Percentiles rank a stretch among this genome's conserved stretches.
phyloP scores from a whole-genome alignment of 2,113 vertebrate species.

The Gnathonemus longibarbis region DNA sequence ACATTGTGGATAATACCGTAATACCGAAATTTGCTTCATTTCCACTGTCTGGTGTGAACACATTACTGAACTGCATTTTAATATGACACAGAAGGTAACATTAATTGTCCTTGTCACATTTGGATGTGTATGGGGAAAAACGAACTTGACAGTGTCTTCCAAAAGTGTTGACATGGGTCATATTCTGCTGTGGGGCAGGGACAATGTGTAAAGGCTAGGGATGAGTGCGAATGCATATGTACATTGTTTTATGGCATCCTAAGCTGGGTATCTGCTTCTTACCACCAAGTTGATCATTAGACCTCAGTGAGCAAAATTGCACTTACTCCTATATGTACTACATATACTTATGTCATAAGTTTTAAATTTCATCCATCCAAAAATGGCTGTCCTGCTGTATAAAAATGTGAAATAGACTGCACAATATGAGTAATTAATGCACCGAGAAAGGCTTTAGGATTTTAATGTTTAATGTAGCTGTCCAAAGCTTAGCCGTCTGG shows the following conservation, averaged over 20 bases:
- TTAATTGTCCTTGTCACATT: not conserved
- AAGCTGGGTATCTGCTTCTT: not conserved
- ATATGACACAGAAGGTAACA: not conserved
- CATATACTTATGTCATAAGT: not conserved
- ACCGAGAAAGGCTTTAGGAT: not conserved
- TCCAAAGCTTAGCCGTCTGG: not conserved
- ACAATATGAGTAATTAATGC: not conserved
- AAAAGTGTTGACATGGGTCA: not conserved
- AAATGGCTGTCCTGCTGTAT: not conserved
- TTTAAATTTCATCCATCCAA: not conserved
- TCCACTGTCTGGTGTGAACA: not conserved
- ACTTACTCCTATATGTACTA: not conserved
- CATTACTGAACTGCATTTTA: not conserved
- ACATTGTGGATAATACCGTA: not conserved
- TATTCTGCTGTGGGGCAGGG: not conserved
- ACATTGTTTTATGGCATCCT: not conserved
- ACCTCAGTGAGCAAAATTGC: not conserved
- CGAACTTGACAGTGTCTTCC: not conserved
- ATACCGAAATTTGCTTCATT: not conserved
- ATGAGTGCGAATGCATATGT: not conserved
- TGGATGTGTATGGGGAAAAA: not conserved
- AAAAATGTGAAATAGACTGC: not conserved
- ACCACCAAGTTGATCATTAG: not conserved
- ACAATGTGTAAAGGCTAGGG: not conserved
- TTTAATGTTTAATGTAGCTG: slow-evolving; percentile 5